Evolutionary conservation across 2,888 invertebrate genomes (phyloP).

Genomic region (Polylopha cassiicola): DNA sequence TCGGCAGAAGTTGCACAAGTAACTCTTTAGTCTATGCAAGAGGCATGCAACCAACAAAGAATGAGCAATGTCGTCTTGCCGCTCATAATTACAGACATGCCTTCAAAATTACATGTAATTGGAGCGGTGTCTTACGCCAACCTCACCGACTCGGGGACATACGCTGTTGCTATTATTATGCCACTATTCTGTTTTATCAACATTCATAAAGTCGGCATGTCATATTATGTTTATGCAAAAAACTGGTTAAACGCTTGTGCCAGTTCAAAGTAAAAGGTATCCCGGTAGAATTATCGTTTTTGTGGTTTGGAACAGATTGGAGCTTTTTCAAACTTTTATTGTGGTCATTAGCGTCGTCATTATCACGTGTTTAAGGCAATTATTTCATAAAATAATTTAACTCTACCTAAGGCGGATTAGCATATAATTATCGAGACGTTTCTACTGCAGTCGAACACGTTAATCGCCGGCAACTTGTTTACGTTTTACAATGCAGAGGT

Average conservation of each 20-base stretch:
- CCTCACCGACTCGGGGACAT: conserved; percentile 8
- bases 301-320: conserved; percentile 9
- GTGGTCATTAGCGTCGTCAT: conserved; percentile 9
- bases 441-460: conserved; percentile 14
- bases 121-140: conserved; percentile 38
- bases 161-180: conserved; percentile 14
- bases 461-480: conserved; percentile 19
- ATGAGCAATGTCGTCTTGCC: conserved; percentile 44
- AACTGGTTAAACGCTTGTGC: conserved; percentile 7
- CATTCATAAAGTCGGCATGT: conserved; percentile 16
- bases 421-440: conserved; percentile 16
- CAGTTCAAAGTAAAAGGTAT: not conserved
- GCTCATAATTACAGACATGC: conserved; percentile 47
- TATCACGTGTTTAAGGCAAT: conserved; percentile 19
- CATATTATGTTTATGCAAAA: conserved; percentile 13
- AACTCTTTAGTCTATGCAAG: conserved; percentile 20
- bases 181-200: conserved; percentile 17
- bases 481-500: conserved; percentile 37
- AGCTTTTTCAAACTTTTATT: conserved; percentile 6
- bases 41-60: conserved; percentile 40
- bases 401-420: conserved; percentile 16
- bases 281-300: too few species aligned
- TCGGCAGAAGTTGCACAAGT: conserved; percentile 6
- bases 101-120: conserved; percentile 47
- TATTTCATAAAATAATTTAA: conserved; percentile 19